Evolutionary conservation across 2,113 vertebrate genomes (phyloP), one percentile per base, ranked within the genome.

Genomic region (Dolichallabes microphthalmus): DNA sequence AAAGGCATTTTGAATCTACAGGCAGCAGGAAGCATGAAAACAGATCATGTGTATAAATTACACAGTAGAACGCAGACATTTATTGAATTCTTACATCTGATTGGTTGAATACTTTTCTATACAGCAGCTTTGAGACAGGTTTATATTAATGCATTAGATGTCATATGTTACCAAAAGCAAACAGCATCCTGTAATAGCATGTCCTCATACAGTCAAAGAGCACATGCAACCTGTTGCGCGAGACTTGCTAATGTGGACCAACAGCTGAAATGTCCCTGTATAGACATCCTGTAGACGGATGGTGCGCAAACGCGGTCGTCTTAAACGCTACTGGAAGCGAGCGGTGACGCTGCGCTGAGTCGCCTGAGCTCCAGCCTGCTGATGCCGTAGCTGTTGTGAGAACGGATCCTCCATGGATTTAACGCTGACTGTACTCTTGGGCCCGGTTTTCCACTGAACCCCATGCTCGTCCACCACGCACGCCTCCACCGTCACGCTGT

Each of bases 381-480:
- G 95, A 8, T 97, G 96, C 11, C 97, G 96, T 2, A 97, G 94
- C 87, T 99, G 97, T 92, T 99, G 97, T 0, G 98, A 97, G 52
- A 96, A 98, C 0, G 98, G 97, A 87, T 99, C 98, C 92, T 99
- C 98, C 68, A 99, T 91, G 82, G 97, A 98, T 63, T 98, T 98
- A 0, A 98, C 96, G 19, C 96, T 96, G 81, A 99, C 95, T 0
- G 94, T 97, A 0, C 96, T 97, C 91, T 95, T 96, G 32, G 98
- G 98, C 63, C 98, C 98, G 0, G 97, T 99, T 92, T 97, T 98
- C 97, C 98, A 99, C 58, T 97, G 93, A 0, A 96, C 95, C 2
- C 97, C 98, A 1, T 96, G 96, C 88, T 96, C 95, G 0, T 99
- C 98, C 90, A 96, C 96, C 83, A 98, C 98, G 0, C 97, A 99